Base-by-base conservation (phyloP, 1,140 invertebrate genomes). In the Harpegnathos saltator region DNA sequence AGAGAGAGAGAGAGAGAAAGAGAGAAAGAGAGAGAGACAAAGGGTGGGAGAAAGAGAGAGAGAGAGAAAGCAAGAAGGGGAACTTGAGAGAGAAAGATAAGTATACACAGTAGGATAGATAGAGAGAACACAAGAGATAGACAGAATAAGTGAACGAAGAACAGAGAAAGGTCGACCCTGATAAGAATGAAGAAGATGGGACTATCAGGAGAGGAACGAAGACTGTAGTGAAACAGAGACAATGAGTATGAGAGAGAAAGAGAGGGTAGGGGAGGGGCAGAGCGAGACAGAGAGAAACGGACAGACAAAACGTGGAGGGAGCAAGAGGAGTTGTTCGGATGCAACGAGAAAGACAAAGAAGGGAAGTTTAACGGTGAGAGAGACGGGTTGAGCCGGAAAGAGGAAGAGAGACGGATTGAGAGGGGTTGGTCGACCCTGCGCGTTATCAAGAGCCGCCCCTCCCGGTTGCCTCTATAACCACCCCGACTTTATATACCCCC, bases 401-500 rank as follows among this genome's bases (percentile, higher is more conserved):
- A 29, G 44, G 38, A 73, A 65, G 50, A 68, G 62, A 59, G 58
- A 89, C 22, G 29, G 50, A 61, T n/a, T 26, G 72, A 91, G 89
- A 89, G 90, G 89, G 91, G 92, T 91, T 91, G 91, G 83, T 88
- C 86, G 91, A 91, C 91, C 92, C 90, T 93, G 93, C 93, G 93
- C 93, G 90, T 90, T 93, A 89, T 91, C 87, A 86, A 82, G 71
- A 80, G 81, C 69, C 91, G 90, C 90, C 92, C 93, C 92, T 93
- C 91, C 84, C 77, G 59, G 58, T 54, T 63, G 66, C 24, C 62
- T 56, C 69, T 78, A 71, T 69, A 85, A 86, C 87, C 84, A 88
- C 86, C 88, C 86, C 85, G 86, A 73, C 74, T 80, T 83, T 88
- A 89, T 85, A 82, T 89, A 89, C 72, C 74, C 83, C 73, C 58